Percentiles rank a stretch among this genome's conserved stretches.
phyloP scores from a whole-genome alignment of 1,140 invertebrate species.

The Calephelis virginiensis region DNA sequence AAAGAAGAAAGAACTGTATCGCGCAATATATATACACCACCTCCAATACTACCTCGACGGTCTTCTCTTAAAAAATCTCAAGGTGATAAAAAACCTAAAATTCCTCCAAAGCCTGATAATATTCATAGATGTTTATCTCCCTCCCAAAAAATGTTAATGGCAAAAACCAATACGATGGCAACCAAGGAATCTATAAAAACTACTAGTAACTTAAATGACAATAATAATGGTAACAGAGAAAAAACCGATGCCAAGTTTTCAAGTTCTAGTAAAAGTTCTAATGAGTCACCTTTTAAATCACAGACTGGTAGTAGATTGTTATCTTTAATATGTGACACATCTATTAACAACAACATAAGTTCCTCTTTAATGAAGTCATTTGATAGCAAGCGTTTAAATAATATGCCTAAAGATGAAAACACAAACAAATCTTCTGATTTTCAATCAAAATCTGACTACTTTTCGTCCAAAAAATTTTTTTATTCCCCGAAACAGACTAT shows the following conservation, averaged over 20 bases:
- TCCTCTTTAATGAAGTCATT: slow-evolving; percentile 26
- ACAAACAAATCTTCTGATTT: background rate
- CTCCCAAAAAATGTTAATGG: slow-evolving; percentile 81
- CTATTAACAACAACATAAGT: slow-evolving; percentile 48
- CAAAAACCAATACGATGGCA: slow-evolving; percentile 65
- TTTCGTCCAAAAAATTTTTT: background rate
- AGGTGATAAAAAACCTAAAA: slow-evolving; percentile 76
- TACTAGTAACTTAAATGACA: slow-evolving; percentile 76
- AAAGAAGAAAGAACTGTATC: background rate
- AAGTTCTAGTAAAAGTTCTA: slow-evolving; percentile 22
- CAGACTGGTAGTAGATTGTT: slow-evolving; percentile 68
- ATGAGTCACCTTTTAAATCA: slow-evolving; percentile 55
- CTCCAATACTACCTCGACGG: slow-evolving; percentile 60
- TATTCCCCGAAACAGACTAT: slow-evolving; percentile 55
- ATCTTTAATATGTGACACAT: slow-evolving; percentile 59
- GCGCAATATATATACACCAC: slow-evolving; percentile 37
- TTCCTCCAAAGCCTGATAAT: slow-evolving; percentile 79
- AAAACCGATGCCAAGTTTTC: slow-evolving; percentile 26
- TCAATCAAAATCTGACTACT: background rate
- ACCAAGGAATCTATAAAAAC: slow-evolving; percentile 7
- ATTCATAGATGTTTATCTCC: slow-evolving; percentile 85
- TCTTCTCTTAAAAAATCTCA: slow-evolving; percentile 64
- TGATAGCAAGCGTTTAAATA: slow-evolving; percentile 21
- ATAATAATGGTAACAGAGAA: slow-evolving; percentile 20
- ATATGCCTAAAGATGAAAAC: slow-evolving; percentile 5